Percentiles rank a stretch among this genome's conserved stretches.
Evolutionary conservation across 2,797 vertebrate species (phyloP).

Genomic region (Semotilus atromaculatus): DNA sequence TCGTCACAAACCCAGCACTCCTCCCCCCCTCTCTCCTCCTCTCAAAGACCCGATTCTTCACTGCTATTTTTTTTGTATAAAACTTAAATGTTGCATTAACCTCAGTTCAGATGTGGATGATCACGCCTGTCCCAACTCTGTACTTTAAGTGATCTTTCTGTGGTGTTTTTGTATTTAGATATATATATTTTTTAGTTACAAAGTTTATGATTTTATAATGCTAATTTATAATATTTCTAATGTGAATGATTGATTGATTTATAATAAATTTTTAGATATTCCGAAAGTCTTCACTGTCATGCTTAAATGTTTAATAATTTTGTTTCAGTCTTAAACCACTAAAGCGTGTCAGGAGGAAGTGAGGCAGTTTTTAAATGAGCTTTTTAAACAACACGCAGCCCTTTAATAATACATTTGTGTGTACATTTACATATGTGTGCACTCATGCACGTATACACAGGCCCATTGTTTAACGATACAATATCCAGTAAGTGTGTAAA

Average conservation of each 20-base stretch:
- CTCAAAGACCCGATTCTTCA: constrained; percentile 38
- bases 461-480: neutral
- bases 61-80: neutral
- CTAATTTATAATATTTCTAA: constrained; percentile 33
- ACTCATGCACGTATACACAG: neutral
- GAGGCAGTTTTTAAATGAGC: neutral
- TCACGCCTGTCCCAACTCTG: neutral
- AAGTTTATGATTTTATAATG: constrained; percentile 15
- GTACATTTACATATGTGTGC: neutral
- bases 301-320: neutral
- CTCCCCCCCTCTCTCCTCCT: constrained; percentile 30
- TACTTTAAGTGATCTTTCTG: neutral
- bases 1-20: constrained; percentile 36
- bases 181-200: constrained; percentile 3
- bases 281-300: neutral
- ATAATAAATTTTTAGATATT: constrained; percentile 26
- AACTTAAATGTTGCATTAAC: neutral
- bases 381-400: neutral
- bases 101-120: neutral
- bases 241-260: constrained; percentile 17
- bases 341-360: neutral
- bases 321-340: neutral
- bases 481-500: neutral
- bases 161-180: neutral
- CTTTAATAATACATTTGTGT: neutral